Conservation (phyloP, 1,140 invertebrate species). For the Neelides sp. region DNA sequence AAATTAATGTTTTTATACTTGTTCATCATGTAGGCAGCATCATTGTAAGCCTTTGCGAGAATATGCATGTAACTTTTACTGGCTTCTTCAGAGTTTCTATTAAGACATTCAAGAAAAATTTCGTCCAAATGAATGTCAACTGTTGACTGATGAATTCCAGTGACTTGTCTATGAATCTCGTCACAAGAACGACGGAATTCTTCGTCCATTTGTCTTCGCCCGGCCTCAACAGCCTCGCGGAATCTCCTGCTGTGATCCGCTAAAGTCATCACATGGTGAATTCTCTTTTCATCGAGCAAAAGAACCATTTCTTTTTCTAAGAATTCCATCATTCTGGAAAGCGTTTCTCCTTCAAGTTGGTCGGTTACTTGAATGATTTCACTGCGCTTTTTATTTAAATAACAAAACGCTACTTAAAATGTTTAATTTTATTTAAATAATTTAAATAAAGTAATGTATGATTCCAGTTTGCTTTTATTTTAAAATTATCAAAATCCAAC, state of each 20-base stretch:
- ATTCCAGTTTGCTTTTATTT: neutral
- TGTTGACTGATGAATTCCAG: slow-evolving; percentile 46
- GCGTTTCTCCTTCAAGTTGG: slow-evolving; percentile 44
- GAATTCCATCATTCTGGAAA: slow-evolving; percentile 54
- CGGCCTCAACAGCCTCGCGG: slow-evolving; percentile 57
- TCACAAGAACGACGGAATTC: slow-evolving; percentile 53
- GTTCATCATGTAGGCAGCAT: slow-evolving; percentile 39
- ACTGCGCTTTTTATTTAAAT: slow-evolving; percentile 10
- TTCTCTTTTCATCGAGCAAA: slow-evolving; percentile 54
- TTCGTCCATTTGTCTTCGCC: slow-evolving; percentile 52
- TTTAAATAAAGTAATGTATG: neutral
- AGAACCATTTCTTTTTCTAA: slow-evolving; percentile 58
- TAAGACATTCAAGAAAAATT: slow-evolving; percentile 47
- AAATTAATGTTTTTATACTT: slow-evolving; percentile 8
- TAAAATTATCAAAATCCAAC: slow-evolving; percentile 3
- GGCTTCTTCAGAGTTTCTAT: slow-evolving; percentile 44
- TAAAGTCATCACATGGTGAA: slow-evolving; percentile 54
- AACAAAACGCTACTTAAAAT: slow-evolving; percentile 3
- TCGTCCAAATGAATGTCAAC: slow-evolving; percentile 51
- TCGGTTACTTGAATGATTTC: slow-evolving; percentile 31
- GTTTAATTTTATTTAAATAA: neutral
- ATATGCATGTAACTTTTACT: slow-evolving; percentile 42
- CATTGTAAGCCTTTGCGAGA: slow-evolving; percentile 47
- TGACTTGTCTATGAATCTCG: slow-evolving; percentile 58
- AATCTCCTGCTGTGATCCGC: slow-evolving; percentile 51